Evolutionary conservation across 2,888 invertebrate species (phyloP).

Genomic region (Catonia carolina): DNA sequence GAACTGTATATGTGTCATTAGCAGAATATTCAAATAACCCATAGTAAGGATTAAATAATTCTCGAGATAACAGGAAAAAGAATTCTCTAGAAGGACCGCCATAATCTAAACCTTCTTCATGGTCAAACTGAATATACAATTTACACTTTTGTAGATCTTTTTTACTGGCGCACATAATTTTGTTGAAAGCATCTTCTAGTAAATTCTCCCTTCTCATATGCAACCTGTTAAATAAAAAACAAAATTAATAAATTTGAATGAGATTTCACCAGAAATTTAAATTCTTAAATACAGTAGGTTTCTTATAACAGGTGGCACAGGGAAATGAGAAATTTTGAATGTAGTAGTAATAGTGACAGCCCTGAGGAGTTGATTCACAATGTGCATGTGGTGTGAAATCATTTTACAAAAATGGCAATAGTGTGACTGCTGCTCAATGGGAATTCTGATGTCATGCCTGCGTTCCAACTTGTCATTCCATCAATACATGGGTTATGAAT

Average conservation of each 20-base stretch:
- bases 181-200: slow-evolving; percentile 91
- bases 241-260: slow-evolving; percentile 9
- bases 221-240: slow-evolving; percentile 52
- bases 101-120: slow-evolving; percentile 95
- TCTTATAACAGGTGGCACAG: background rate
- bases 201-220: slow-evolving; percentile 89
- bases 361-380: too few relatives aligned
- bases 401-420: too few relatives aligned
- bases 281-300: too few relatives aligned
- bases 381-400: too few relatives aligned
- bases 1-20: slow-evolving; percentile 95
- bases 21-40: slow-evolving; percentile 97
- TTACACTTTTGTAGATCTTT: slow-evolving; percentile 93
- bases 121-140: slow-evolving; percentile 87
- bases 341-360: too few relatives aligned
- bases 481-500: too few relatives aligned
- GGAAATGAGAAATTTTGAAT: background rate
- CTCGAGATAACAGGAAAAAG: slow-evolving; percentile 94
- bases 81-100: slow-evolving; percentile 97
- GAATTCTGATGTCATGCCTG: too few relatives aligned
- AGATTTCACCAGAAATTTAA: too few relatives aligned
- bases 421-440: too few relatives aligned
- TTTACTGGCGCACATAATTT: slow-evolving; percentile 93
- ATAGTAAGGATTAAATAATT: slow-evolving; percentile 97
- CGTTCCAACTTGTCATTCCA: too few relatives aligned